phyloP scores from a whole-genome alignment of 2,888 invertebrate species.

The Morinoia aosen region DNA sequence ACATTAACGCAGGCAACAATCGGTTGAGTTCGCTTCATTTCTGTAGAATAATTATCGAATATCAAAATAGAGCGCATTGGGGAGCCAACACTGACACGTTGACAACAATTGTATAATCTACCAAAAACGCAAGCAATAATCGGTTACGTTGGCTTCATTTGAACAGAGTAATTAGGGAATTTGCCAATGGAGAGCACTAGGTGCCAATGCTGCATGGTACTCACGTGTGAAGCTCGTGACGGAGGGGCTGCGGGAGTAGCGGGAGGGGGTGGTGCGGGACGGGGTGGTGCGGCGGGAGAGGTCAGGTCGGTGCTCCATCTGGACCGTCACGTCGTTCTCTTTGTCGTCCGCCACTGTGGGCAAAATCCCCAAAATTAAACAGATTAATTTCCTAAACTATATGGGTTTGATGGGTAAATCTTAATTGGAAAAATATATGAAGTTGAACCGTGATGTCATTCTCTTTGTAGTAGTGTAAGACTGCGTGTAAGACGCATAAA shows the following conservation, averaged over 20 bases:
- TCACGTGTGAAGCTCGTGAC: slow-evolving; percentile 62
- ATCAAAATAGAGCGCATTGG: no score
- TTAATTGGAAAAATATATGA: not conserved
- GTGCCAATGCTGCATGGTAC: not conserved
- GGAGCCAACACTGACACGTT: no score
- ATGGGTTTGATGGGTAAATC: not conserved
- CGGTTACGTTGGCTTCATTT: no score
- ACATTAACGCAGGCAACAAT: no score
- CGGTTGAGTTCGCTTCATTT: no score
- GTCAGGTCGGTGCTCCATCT: slow-evolving; percentile 78
- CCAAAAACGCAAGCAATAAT: no score
- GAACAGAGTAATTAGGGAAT: no score
- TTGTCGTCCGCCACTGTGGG: slow-evolving; percentile 83
- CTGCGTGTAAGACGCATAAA: slow-evolving; percentile 70
- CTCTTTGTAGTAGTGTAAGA: slow-evolving; percentile 86
- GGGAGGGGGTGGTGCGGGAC: slow-evolving; percentile 77
- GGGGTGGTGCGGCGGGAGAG: slow-evolving; percentile 78
- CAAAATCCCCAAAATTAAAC: not conserved
- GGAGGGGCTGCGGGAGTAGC: slow-evolving; percentile 78
- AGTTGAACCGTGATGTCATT: slow-evolving; percentile 79
- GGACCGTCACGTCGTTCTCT: slow-evolving; percentile 81
- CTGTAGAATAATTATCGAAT: no score
- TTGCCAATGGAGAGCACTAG: no score
- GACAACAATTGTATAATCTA: no score
- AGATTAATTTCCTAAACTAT: not conserved